Evolutionary conservation across 2,113 vertebrate genomes (phyloP), one percentile per base, ranked within the genome.

Genomic region (Atractosteus spatula): DNA sequence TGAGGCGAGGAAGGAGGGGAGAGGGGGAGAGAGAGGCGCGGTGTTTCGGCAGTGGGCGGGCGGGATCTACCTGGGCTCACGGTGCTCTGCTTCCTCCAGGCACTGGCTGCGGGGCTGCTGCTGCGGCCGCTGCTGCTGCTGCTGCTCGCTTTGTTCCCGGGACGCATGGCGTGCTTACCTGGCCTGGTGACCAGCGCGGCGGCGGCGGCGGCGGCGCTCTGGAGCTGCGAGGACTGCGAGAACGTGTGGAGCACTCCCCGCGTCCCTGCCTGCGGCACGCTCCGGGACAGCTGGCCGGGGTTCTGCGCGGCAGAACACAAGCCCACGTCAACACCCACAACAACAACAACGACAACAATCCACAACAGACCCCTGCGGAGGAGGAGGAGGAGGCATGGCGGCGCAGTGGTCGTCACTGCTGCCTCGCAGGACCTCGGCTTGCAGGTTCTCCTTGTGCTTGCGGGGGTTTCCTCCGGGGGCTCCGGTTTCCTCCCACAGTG

Each of bases 71-170:
- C 97, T 96, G 96, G 71, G 54, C 82, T 91, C 70, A 92, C 88
- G 72, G 90, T 8, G 51, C 80, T 91, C 83, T 91, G 91, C 90
- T 98, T 99, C 92, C 95, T 98, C 97, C 97, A 99, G 89, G 85
- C 89, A 84, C 89, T 68, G 84, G 90, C n/a, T 71, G 88, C 79
- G 69, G 88, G 83, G 85, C 91, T 94, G 86, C 90, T 81, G 87
- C 77, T 29, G 17, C 17, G 17, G 17, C 17, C 17, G 17, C 17
- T 70, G 90, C 78, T 84, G 83, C 81, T 74, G 87, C 91, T 45
- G 72, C 80, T 85, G 87, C 89, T 89, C 89, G 91, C 84, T 79
- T 96, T 91, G 78, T 87, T 80, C 77, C 92, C 80, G 0, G 89
- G 78, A 73, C 94, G 92, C 78, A 94, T 93, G 47, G 81, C 91